Evolutionary conservation across 2,888 invertebrate species (phyloP).

Genomic region (Galerucella calmariensis): DNA sequence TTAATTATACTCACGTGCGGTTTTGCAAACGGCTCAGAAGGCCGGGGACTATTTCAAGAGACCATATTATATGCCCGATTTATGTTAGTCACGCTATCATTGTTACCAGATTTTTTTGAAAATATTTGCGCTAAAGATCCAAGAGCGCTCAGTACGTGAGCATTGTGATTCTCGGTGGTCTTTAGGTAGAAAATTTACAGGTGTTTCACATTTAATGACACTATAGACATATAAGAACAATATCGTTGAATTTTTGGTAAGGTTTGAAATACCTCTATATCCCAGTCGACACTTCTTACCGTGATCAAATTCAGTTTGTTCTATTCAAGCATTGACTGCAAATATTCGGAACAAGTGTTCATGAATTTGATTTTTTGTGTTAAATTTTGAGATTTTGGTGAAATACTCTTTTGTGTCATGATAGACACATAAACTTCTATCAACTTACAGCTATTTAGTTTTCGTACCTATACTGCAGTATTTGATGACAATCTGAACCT

Average conservation of each 20-base stretch:
- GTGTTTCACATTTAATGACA: neutral
- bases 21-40: conserved; percentile 56
- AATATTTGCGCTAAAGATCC: conserved; percentile 22
- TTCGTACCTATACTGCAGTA: too few relatives aligned
- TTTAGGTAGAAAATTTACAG: neutral
- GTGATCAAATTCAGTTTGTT: too few relatives aligned
- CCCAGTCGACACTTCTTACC: too few relatives aligned
- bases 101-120: conserved; percentile 53
- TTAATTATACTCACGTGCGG: conserved; percentile 65
- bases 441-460: too few relatives aligned
- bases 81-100: conserved; percentile 60
- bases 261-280: too few relatives aligned
- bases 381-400: too few relatives aligned
- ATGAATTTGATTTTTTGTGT: too few relatives aligned
- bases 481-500: too few relatives aligned
- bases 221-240: neutral
- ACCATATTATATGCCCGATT: conserved; percentile 60
- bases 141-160: conserved; percentile 17
- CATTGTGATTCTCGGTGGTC: conserved; percentile 30
- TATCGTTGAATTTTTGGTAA: neutral
- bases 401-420: too few relatives aligned
- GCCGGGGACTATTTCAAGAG: conserved; percentile 53
- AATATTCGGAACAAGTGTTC: too few relatives aligned
- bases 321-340: too few relatives aligned
- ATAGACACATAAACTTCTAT: too few relatives aligned